Percentiles rank a stretch among this genome's conserved stretches.
Conservation (phyloP, 2,888 invertebrate genomes). For the Phania funesta region DNA sequence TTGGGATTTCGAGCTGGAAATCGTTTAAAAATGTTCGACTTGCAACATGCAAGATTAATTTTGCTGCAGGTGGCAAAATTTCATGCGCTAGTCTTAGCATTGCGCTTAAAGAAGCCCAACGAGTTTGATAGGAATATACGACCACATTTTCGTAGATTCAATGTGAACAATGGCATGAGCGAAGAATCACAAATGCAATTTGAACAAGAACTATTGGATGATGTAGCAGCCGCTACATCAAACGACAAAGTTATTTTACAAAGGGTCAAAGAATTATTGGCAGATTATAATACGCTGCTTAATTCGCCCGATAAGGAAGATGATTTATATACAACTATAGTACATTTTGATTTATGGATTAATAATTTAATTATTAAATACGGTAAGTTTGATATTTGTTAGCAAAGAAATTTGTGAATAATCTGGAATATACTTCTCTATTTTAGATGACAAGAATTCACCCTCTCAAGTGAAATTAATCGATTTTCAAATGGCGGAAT, state of each 20-base stretch:
- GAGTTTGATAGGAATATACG: constrained; percentile 79
- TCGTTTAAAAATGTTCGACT: constrained; percentile 81
- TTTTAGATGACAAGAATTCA: constrained; percentile 73
- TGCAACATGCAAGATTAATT: constrained; percentile 80
- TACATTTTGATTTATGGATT: constrained; percentile 83
- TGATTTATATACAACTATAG: constrained; percentile 81
- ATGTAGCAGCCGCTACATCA: constrained; percentile 66
- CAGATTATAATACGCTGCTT: constrained; percentile 69
- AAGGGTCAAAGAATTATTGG: constrained; percentile 69
- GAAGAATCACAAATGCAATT: constrained; percentile 25
- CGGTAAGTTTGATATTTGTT: constrained; percentile 71
- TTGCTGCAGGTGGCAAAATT: constrained; percentile 82
- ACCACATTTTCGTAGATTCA: constrained; percentile 77
- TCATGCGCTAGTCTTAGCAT: constrained; percentile 83
- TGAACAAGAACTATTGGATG: constrained; percentile 65
- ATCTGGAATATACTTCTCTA: background rate
- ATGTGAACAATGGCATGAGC: constrained; percentile 69
- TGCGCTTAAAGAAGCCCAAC: constrained; percentile 80
- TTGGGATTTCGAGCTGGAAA: constrained; percentile 81
- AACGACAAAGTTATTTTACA: constrained; percentile 66
- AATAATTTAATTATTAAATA: constrained; percentile 83
- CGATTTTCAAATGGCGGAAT: constrained; percentile 83
- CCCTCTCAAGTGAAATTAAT: constrained; percentile 82
- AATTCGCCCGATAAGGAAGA: constrained; percentile 71
- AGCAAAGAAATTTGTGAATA: background rate